Evolutionary conservation across 2,797 vertebrate genomes (phyloP).

Genomic region (Sarcoramphus papa): DNA sequence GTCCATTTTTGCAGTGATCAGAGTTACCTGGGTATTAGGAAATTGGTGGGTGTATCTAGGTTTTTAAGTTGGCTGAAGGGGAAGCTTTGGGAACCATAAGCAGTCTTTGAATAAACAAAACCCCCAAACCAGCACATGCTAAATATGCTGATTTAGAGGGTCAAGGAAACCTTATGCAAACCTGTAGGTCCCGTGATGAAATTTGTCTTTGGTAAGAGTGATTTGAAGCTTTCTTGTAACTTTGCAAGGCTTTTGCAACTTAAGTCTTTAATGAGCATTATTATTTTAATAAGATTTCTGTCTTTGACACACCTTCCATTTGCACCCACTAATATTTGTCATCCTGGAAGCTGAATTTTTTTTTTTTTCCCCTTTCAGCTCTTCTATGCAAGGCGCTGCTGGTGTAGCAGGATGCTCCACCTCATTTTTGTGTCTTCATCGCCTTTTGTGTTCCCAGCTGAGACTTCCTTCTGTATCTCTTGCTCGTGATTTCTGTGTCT

Average conservation of each 20-base stretch:
- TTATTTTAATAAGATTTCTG: conserved; percentile 35
- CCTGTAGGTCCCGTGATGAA: not conserved
- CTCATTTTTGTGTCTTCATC: not conserved
- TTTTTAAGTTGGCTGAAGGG: not conserved
- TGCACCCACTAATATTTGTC: conserved; percentile 14
- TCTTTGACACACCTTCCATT: conserved; percentile 50
- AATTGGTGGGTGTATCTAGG: not conserved
- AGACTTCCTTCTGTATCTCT: not conserved
- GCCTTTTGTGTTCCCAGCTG: not conserved
- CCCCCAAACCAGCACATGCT: not conserved
- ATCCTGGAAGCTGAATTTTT: not conserved
- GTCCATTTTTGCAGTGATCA: not conserved
- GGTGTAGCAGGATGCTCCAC: not conserved
- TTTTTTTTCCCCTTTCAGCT: not conserved
- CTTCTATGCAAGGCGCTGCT: not conserved
- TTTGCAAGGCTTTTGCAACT: conserved; percentile 8
- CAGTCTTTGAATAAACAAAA: not conserved
- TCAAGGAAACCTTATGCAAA: not conserved
- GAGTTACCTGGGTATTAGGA: not conserved
- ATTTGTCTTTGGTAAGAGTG: not conserved
- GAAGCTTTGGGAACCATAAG: not conserved
- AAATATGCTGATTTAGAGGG: not conserved
- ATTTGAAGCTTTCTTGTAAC: not conserved
- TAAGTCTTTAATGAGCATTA: conserved; percentile 35
- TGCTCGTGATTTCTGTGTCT: not conserved